Conservation (phyloP, 2,113 vertebrate species). For the Pipra filicauda region DNA sequence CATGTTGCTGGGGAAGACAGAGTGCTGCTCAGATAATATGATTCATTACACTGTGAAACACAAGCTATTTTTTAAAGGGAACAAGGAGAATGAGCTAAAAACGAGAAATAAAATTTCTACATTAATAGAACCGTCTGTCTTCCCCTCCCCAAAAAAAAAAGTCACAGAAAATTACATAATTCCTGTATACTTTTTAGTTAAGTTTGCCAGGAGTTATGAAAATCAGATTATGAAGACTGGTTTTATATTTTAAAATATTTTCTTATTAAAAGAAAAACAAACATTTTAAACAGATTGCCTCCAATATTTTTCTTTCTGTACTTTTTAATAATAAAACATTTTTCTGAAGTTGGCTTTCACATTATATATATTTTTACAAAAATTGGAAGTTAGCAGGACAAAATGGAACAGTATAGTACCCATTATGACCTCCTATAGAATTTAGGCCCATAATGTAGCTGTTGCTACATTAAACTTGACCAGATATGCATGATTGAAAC, state of each 20-base stretch:
- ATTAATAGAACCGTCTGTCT: neutral
- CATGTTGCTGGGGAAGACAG: neutral
- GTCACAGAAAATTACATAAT: neutral
- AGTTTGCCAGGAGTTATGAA: neutral
- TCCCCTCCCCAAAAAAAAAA: neutral
- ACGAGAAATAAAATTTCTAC: neutral
- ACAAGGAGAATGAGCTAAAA: neutral
- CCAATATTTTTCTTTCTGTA: neutral
- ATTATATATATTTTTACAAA: neutral
- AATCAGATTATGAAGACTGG: neutral
- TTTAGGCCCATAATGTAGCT: neutral
- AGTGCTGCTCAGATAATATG: neutral
- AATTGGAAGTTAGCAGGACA: neutral
- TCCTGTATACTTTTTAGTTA: neutral
- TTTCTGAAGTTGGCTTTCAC: neutral
- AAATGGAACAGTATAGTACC: neutral
- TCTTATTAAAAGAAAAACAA: neutral
- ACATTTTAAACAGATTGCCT: neutral
- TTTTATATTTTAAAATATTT: neutral
- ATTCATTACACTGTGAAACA: neutral
- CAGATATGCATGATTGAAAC: neutral
- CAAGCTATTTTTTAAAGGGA: neutral
- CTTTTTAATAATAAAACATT: neutral
- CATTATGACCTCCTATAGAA: neutral
- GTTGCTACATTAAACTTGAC: neutral